These are phyloP conservation scores for Platycnemis pennipes DNA, from an alignment of 2,888 invertebrate genomes.

Conservation along the genomic window DNA sequence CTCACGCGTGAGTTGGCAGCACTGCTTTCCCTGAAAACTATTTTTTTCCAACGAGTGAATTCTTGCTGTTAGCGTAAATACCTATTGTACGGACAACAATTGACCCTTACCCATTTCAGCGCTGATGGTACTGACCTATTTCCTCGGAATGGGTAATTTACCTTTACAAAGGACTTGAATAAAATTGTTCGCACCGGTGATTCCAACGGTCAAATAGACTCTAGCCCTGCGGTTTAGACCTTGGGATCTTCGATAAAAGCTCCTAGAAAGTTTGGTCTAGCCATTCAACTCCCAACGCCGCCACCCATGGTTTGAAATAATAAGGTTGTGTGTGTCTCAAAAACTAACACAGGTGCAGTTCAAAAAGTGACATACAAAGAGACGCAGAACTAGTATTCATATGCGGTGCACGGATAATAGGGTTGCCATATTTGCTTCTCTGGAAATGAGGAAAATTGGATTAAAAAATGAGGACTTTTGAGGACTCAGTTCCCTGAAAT, in stretches of 20 bases:
- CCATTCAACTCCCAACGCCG: background rate
- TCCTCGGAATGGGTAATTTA: slow-evolving; percentile 31
- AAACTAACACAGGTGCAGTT: too few relatives aligned
- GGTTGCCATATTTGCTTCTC: too few relatives aligned
- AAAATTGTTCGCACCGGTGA: slow-evolving; percentile 16
- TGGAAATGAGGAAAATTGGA: too few relatives aligned
- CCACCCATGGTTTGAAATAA: too few relatives aligned
- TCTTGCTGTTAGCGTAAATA: background rate
- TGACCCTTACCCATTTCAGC: background rate
- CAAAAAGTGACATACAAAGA: too few relatives aligned
- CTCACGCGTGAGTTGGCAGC: slow-evolving; percentile 3
- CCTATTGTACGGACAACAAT: slow-evolving; percentile 7
- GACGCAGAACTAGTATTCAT: too few relatives aligned
- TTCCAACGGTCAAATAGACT: background rate
- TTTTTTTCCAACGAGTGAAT: background rate
- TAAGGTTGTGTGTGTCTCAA: too few relatives aligned
- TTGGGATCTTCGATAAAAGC: slow-evolving; percentile 5
- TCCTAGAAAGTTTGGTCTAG: background rate
- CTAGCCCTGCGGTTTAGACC: slow-evolving; percentile 1
- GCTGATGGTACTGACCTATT: slow-evolving; percentile 20
- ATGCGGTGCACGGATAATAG: too few relatives aligned
- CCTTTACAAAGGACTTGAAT: slow-evolving; percentile 7
- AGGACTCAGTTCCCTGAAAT: too few relatives aligned
- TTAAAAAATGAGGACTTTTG: too few relatives aligned
- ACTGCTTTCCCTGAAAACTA: background rate